Percentiles rank a stretch among this genome's conserved stretches.
phyloP scores from a whole-genome alignment of 64 coral and sea anemone species.

The Porites lutea region DNA sequence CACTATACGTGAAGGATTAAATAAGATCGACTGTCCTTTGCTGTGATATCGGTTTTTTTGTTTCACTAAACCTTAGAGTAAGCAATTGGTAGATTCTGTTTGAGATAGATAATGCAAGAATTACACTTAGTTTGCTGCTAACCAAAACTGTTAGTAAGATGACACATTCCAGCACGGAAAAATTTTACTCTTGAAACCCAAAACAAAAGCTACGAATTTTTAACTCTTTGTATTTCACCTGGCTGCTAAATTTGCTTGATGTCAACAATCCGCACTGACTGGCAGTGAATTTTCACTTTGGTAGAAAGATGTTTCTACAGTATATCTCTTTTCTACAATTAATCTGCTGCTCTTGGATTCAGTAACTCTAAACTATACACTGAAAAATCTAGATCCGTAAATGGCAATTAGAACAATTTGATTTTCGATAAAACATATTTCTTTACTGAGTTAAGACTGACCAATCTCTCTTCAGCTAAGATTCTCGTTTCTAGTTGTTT shows the following conservation, averaged over 20 bases:
- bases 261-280: neutral
- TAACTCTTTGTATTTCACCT: neutral
- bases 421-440: neutral
- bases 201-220: neutral
- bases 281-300: no score
- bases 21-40: neutral
- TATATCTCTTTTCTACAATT: neutral
- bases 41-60: constrained; percentile 9
- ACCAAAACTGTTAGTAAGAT: neutral
- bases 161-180: neutral
- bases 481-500: neutral
- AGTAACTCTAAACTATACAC: neutral
- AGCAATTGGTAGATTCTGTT: constrained; percentile 30
- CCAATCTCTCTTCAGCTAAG: neutral
- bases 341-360: neutral
- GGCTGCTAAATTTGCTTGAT: neutral
- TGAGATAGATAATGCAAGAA: constrained; percentile 12
- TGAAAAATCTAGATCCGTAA: neutral
- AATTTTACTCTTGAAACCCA: neutral
- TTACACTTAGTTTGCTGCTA: neutral
- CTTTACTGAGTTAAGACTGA: neutral
- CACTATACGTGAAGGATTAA: neutral
- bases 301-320: no score
- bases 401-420: neutral
- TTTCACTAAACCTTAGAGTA: neutral